Conservation (phyloP, 2,888 invertebrate species). For the Calameuta filiformis region DNA sequence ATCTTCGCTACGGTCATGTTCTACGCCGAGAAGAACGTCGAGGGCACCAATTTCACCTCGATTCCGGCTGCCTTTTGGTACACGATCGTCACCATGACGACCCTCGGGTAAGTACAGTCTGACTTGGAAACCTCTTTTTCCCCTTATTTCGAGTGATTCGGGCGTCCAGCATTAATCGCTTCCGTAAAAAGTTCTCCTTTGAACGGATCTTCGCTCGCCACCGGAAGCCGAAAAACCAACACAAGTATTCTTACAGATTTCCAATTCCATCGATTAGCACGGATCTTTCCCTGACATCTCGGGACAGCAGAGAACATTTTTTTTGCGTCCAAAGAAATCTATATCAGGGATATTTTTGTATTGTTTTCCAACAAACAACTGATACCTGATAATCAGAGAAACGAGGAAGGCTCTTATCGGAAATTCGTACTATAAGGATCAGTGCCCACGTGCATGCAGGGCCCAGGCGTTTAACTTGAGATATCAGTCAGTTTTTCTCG, state of each 20-base stretch:
- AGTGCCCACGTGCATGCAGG: background rate
- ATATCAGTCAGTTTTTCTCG: constrained; percentile 52
- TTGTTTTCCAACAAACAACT: constrained; percentile 54
- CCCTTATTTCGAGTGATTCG: constrained; percentile 3
- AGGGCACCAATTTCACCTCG: constrained; percentile 96
- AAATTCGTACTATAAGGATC: background rate
- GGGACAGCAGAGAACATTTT: constrained; percentile 28
- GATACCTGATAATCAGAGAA: constrained; percentile 39
- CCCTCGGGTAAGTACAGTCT: constrained; percentile 87
- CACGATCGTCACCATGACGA: constrained; percentile 99
- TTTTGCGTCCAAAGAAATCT: constrained; percentile 44
- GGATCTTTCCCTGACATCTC: background rate
- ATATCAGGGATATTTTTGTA: constrained; percentile 59
- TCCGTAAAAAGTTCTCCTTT: background rate
- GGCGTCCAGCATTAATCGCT: background rate
- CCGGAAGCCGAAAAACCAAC: background rate
- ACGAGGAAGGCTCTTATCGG: background rate
- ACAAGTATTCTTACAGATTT: background rate
- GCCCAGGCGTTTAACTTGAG: constrained; percentile 1
- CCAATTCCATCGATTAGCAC: background rate
- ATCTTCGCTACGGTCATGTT: constrained; percentile 99
- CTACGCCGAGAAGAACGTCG: constrained; percentile 99
- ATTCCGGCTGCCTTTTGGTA: constrained; percentile 99
- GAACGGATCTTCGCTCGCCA: background rate
- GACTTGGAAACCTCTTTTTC: background rate